Conservation (phyloP, 2,797 vertebrate species). For the Tangara arthus region DNA sequence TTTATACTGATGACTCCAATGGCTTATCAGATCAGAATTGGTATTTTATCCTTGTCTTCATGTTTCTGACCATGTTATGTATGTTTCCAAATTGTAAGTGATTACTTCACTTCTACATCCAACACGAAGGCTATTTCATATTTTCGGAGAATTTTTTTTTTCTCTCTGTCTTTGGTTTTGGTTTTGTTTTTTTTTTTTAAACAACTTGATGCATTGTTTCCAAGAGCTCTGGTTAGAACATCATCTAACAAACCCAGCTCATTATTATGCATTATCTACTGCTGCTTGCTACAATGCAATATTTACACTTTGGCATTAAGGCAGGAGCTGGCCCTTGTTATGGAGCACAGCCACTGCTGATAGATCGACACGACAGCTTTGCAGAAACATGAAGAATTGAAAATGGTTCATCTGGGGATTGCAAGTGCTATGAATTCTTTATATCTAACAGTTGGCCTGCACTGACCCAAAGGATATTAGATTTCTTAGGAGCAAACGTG, state of each 20-base stretch:
- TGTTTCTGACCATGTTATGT: conserved; percentile 8
- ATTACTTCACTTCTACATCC: neutral
- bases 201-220: conserved; percentile 36
- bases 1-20: neutral
- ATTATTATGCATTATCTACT: conserved; percentile 61
- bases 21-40: conserved; percentile 29
- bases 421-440: conserved; percentile 68
- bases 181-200: neutral
- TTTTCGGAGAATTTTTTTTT: neutral
- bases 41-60: neutral
- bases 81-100: neutral
- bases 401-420: conserved; percentile 65
- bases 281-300: conserved; percentile 61
- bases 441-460: conserved; percentile 69
- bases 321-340: conserved; percentile 46
- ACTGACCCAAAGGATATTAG: conserved; percentile 72
- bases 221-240: conserved; percentile 10
- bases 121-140: neutral
- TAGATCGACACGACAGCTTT: conserved; percentile 31
- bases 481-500: conserved; percentile 63
- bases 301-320: conserved; percentile 67
- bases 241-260: conserved; percentile 30
- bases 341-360: conserved; percentile 27
- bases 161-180: neutral
- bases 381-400: conserved; percentile 62